Conservation (phyloP, 2,113 vertebrate species). For the Phyllopteryx taeniolatus region DNA sequence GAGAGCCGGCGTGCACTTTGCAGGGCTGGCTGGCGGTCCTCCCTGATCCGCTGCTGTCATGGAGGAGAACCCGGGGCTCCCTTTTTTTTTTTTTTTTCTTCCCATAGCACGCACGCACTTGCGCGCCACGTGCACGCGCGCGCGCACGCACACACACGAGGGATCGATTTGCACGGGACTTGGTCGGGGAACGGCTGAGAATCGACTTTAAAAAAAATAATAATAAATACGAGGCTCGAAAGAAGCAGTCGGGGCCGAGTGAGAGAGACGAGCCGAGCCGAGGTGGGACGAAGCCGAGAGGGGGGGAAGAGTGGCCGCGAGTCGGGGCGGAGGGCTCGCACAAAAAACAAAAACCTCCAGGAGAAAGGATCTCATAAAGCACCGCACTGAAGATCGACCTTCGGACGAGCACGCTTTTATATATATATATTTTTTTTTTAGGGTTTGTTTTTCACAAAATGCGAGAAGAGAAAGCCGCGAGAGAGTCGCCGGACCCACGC, state of each 20-base stretch:
- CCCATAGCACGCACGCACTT: conserved; percentile 55
- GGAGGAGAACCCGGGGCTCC: conserved; percentile 72
- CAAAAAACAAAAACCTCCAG: conserved; percentile 58
- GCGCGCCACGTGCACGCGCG: conserved; percentile 37
- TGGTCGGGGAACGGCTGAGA: conserved; percentile 68
- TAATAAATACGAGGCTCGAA: conserved; percentile 46
- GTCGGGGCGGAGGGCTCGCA: conserved; percentile 72
- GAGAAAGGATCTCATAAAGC: conserved; percentile 59
- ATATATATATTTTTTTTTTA: background rate
- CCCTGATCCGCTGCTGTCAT: conserved; percentile 68
- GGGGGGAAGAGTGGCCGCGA: conserved; percentile 61
- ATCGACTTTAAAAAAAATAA: conserved; percentile 62
- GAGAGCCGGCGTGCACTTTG: conserved; percentile 45
- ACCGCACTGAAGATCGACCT: conserved; percentile 39
- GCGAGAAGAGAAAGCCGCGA: conserved; percentile 22
- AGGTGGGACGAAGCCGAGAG: conserved; percentile 63
- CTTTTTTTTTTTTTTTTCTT: conserved; percentile 36
- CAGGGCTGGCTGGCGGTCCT: conserved; percentile 57
- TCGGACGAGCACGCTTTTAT: background rate
- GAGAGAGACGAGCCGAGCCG: conserved; percentile 54
- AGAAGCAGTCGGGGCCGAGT: conserved; percentile 63
- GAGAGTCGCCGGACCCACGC: conserved; percentile 64
- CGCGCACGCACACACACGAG: conserved; percentile 35
- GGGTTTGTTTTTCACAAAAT: conserved; percentile 22
- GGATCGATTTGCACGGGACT: conserved; percentile 15